Base-by-base conservation (phyloP, 2,113 vertebrate species). In the Oncorhynchus mykiss region DNA sequence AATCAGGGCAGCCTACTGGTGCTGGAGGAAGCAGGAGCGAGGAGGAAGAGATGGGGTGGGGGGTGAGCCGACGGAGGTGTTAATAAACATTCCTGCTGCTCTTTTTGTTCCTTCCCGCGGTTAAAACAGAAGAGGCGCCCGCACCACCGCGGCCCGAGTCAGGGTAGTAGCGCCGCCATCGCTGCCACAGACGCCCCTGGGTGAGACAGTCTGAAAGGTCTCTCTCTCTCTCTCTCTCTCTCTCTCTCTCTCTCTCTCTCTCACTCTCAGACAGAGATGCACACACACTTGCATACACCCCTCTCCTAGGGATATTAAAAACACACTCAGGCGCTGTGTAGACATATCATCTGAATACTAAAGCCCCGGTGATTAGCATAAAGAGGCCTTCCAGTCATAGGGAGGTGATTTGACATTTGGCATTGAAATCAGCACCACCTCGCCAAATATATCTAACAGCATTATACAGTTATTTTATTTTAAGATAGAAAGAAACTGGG, bases 1-100 rank as follows among this genome's bases (percentile, higher is more conserved):
- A 94, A 94, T 94, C 92, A 94, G 93, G 93, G 92, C 93, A 93
- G 88, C 92, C 91, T 71, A 85, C 84, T 85, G 90, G 89, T 91
- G 90, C 88, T 91, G 24, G 1, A 88, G 86, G 89, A 92, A 87
- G 7, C 34, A 2, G 39, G 39, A 9, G 39, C 31, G 31, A 34
- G 31, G 31, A 34, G 5, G 31, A 34, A 34, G 31, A 34, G 31
- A 34, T 34, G 31, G 48, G 48, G 0, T 14, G 48, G 8, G 48
- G 48, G 48, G 48, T 11, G 48, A 51, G 9, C 78, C 75, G 27
- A 78, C 79, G 79, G 88, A 93, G 93, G 91, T 92, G 91, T 93
- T 94, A 91, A 91, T 92, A 90, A 93, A 93, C 92, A 93, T 92
- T 89, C 90, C 86, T 91, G 85, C 85, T 80, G 84, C 88, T 92